A percentile compares a stretch with the other conserved stretches of the same genome.
These are phyloP conservation scores for Lepus townsendii DNA, from an alignment of 2,797 vertebrate genomes.

Conservation along the genomic window DNA sequence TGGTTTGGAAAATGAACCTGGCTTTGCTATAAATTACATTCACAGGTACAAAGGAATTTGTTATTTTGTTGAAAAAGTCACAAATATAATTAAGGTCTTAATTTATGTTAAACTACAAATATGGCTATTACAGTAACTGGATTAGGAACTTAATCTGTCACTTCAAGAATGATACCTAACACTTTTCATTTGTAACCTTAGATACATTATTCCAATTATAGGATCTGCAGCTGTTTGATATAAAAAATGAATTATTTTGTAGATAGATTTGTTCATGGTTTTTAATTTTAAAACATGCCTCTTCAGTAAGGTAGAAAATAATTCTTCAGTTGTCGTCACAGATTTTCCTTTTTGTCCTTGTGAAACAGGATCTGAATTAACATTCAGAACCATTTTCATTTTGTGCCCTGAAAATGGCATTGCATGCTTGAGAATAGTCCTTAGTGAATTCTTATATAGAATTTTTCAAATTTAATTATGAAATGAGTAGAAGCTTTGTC, in stretches of 20 bases:
- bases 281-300: conserved; percentile 93
- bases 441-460: conserved; percentile 79
- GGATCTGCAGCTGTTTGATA: conserved; percentile 96
- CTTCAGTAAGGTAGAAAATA: conserved; percentile 88
- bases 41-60: conserved; percentile 97
- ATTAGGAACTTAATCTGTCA: conserved; percentile 98
- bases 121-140: conserved; percentile 98
- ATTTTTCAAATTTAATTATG: conserved; percentile 84
- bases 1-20: conserved; percentile 98
- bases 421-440: conserved; percentile 79
- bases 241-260: conserved; percentile 95
- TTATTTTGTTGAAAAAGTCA: conserved; percentile 99
- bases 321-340: conserved; percentile 85
- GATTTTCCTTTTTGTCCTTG: conserved; percentile 82
- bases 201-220: conserved; percentile 97
- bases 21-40: conserved; percentile 99
- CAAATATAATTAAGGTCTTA: conserved; percentile 99
- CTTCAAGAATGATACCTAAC: conserved; percentile 96
- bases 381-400: conserved; percentile 83
- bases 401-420: conserved; percentile 73
- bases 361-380: conserved; percentile 85
- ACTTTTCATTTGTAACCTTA: conserved; percentile 98
- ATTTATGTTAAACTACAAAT: conserved; percentile 99
- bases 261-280: conserved; percentile 93
- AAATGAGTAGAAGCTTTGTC: conserved; percentile 76